A percentile compares a stretch with the other conserved stretches of the same genome.
These are phyloP conservation scores for Pectinophora gossypiella DNA, from an alignment of 1,140 invertebrate genomes.

Conservation along the genomic window DNA sequence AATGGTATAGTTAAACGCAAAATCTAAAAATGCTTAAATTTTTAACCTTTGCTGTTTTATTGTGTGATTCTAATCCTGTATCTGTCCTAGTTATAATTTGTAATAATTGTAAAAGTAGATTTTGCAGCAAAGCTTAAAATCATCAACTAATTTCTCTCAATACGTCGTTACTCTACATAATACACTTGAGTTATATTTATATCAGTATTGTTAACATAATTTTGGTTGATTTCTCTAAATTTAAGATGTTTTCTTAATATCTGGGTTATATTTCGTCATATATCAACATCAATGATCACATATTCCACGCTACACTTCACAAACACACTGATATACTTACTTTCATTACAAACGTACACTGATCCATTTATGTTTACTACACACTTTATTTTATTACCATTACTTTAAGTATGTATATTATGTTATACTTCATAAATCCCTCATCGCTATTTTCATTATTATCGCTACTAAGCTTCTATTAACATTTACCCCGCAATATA, in stretches of 20 bases:
- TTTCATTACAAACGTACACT: neutral
- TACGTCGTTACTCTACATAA: constrained; percentile 44
- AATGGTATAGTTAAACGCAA: too few relatives aligned
- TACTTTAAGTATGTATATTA: constrained; percentile 2
- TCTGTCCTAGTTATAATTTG: constrained; percentile 27
- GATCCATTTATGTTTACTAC: constrained; percentile 11
- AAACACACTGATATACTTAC: constrained; percentile 10
- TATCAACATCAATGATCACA: constrained; percentile 8
- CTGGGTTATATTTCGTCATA: constrained; percentile 14
- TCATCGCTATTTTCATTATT: constrained; percentile 20
- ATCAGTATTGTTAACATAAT: constrained; percentile 20
- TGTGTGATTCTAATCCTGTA: constrained; percentile 46
- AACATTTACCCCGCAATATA: constrained; percentile 24
- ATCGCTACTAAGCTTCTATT: constrained; percentile 42
- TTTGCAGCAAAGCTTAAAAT: constrained; percentile 61
- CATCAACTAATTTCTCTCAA: constrained; percentile 57
- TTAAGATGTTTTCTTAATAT: constrained; percentile 71
- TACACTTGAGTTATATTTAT: constrained; percentile 32
- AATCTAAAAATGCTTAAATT: constrained; percentile 19
- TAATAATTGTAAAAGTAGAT: constrained; percentile 45
- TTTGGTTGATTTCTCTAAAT: constrained; percentile 26
- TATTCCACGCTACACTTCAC: too few relatives aligned
- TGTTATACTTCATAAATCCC: constrained; percentile 6
- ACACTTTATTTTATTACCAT: neutral
- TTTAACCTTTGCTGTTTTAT: constrained; percentile 26